A percentile compares a stretch with the other conserved stretches of the same genome.
Conservation (phyloP, 92 coral and sea anemone species). For the Blastomussa wellsi region DNA sequence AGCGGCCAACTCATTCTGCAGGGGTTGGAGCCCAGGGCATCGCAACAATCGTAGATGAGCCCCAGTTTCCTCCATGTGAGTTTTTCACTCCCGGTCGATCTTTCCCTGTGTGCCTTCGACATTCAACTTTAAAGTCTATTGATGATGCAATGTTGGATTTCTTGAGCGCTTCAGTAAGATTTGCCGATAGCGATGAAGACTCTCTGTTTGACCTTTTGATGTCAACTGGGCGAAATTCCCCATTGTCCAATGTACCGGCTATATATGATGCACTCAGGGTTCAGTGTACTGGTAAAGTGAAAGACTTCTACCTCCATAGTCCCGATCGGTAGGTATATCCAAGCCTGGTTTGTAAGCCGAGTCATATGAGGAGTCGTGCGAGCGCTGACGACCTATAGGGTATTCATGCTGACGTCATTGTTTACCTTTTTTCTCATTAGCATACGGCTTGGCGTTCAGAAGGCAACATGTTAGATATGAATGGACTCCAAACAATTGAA, state of each 20-base stretch:
- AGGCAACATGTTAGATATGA: no score
- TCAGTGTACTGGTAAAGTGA: background rate
- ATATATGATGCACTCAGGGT: conserved; percentile 34
- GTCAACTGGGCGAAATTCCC: conserved; percentile 47
- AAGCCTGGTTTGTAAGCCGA: no score
- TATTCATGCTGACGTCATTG: no score
- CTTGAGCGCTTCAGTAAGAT: conserved; percentile 46
- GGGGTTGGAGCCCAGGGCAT: conserved; percentile 58
- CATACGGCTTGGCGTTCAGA: no score
- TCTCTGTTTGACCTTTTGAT: conserved; percentile 47
- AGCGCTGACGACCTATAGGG: no score
- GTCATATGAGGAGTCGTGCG: no score
- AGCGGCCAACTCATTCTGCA: conserved; percentile 53
- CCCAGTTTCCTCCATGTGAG: conserved; percentile 58
- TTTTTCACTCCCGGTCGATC: conserved; percentile 54
- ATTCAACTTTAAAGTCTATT: conserved; percentile 18
- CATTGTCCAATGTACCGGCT: conserved; percentile 32
- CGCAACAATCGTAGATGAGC: conserved; percentile 47
- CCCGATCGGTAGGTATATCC: conserved; percentile 31
- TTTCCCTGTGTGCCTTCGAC: conserved; percentile 57
- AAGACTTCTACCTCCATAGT: background rate
- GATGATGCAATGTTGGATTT: conserved; percentile 40
- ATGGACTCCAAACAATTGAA: no score
- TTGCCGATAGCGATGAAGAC: conserved; percentile 50
- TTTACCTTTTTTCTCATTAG: no score